A percentile compares a stretch with the other conserved stretches of the same genome.
phyloP scores from a whole-genome alignment of 2,113 vertebrate species.

The Anser brachyrhynchus region DNA sequence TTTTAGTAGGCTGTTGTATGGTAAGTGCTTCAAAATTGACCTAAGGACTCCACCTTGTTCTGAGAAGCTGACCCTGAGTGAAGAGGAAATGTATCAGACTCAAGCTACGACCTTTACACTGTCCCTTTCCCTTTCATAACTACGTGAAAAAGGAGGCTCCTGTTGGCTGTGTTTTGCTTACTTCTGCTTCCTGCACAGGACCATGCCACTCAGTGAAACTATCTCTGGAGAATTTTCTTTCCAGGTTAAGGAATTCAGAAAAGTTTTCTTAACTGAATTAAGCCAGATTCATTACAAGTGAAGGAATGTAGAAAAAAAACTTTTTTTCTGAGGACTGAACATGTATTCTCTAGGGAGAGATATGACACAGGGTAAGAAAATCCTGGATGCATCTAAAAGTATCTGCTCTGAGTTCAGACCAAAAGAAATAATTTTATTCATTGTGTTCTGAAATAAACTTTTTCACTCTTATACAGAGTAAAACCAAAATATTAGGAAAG shows the following conservation, averaged over 20 bases:
- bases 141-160: neutral
- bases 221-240: neutral
- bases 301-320: neutral
- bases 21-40: neutral
- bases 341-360: neutral
- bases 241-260: neutral
- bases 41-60: neutral
- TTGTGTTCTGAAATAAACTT: neutral
- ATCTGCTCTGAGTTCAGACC: neutral
- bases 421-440: neutral
- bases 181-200: neutral
- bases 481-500: neutral
- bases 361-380: neutral
- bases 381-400: neutral
- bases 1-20: neutral
- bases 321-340: neutral
- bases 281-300: neutral
- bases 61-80: neutral
- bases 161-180: neutral
- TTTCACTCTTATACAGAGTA: neutral
- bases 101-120: neutral
- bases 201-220: neutral
- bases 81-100: neutral
- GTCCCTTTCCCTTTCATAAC: neutral
- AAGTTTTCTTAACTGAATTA: neutral